Evolutionary conservation across 1,140 invertebrate genomes (phyloP).

Genomic region (Drosophila willistoni): DNA sequence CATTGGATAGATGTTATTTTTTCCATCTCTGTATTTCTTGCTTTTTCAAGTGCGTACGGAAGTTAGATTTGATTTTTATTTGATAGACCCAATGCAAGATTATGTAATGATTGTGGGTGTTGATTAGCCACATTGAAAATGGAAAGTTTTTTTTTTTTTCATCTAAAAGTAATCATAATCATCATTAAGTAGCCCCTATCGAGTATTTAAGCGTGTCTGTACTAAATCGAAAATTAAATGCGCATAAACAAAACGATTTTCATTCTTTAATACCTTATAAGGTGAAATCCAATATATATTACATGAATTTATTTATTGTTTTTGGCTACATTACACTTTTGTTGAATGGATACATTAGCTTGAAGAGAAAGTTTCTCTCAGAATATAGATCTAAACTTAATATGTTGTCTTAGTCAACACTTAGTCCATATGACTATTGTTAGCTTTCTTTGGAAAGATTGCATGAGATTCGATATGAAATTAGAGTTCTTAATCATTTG

Average conservation of each 20-base stretch:
- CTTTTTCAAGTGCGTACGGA: constrained; percentile 52
- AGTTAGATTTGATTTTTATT: constrained; percentile 47
- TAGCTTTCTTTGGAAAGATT: no score
- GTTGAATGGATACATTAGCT: background rate
- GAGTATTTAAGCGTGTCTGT: constrained; percentile 22
- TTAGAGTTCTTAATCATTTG: no score
- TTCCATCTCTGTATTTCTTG: constrained; percentile 18
- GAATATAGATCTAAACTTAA: no score
- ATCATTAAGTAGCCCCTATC: constrained; percentile 38
- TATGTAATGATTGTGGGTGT: constrained; percentile 68
- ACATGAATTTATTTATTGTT: background rate
- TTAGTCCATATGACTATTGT: no score
- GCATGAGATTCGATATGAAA: no score
- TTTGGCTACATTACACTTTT: background rate
- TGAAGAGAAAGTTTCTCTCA: no score
- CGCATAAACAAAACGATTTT: constrained; percentile 44
- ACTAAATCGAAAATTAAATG: constrained; percentile 63
- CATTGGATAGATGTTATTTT: constrained; percentile 49
- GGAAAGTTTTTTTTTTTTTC: constrained; percentile 44
- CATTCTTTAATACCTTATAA: constrained; percentile 35
- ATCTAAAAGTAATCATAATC: constrained; percentile 35
- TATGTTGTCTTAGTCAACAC: no score
- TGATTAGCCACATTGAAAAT: constrained; percentile 46
- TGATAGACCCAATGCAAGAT: constrained; percentile 42
- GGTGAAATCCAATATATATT: constrained; percentile 35